A percentile compares a stretch with the other conserved stretches of the same genome.
Conservation (phyloP, 2,888 invertebrate species). For the Diabrotica balteata region DNA sequence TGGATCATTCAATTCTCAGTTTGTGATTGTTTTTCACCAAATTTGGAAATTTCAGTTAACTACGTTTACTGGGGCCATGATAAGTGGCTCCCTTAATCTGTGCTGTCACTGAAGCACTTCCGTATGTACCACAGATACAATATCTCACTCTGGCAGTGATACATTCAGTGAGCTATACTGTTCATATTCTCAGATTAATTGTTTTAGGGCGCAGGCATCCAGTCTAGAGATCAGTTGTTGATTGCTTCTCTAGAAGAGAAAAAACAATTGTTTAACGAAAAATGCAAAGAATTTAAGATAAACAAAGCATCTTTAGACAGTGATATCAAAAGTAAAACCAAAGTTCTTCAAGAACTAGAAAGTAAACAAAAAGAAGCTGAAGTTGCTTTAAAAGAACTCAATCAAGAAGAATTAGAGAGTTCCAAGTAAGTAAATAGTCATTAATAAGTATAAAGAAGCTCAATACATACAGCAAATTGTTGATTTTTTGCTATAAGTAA, state of each 20-base stretch:
- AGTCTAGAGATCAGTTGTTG: constrained; percentile 52
- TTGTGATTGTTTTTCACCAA: too few relatives aligned
- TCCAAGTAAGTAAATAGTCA: constrained; percentile 59
- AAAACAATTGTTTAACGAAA: constrained; percentile 49
- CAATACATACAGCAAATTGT: too few relatives aligned
- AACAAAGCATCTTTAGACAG: constrained; percentile 61
- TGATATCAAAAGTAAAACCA: constrained; percentile 51
- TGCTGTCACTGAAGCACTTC: too few relatives aligned
- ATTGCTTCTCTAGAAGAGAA: constrained; percentile 51
- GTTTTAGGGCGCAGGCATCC: constrained; percentile 52
- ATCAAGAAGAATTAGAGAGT: constrained; percentile 61
- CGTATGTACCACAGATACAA: too few relatives aligned
- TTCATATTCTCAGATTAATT: constrained; percentile 42
- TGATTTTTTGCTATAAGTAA: too few relatives aligned
- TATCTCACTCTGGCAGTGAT: too few relatives aligned
- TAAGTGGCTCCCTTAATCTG: too few relatives aligned
- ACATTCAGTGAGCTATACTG: too few relatives aligned
- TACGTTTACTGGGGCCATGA: too few relatives aligned
- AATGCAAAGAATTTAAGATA: constrained; percentile 64
- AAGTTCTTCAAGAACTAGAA: constrained; percentile 46
- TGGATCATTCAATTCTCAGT: too few relatives aligned
- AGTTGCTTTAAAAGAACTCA: constrained; percentile 61
- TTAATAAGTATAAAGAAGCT: not conserved
- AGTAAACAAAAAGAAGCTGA: constrained; percentile 55
- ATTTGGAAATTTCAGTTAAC: too few relatives aligned